These are phyloP conservation scores for Orchestes rusci DNA, from an alignment of 2,888 invertebrate genomes.

Conservation along the genomic window DNA sequence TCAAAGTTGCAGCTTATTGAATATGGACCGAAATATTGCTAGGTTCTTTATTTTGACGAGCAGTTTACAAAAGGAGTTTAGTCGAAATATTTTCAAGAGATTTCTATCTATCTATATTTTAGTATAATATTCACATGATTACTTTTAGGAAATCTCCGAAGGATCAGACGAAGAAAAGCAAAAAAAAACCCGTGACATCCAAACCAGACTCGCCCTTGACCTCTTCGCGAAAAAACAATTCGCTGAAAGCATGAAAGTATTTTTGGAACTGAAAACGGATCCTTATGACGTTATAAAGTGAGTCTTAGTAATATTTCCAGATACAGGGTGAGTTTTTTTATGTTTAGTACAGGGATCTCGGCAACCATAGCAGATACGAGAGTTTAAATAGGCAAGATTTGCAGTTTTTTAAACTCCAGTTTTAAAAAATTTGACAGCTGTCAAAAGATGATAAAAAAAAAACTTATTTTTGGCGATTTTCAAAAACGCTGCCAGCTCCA, in stretches of 20 bases:
- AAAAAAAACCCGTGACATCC: constrained; percentile 78
- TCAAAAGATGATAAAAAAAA: not conserved
- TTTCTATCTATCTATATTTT: constrained; percentile 5
- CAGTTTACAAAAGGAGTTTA: too few relatives aligned
- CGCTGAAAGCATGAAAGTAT: constrained; percentile 85
- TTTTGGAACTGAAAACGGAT: constrained; percentile 83
- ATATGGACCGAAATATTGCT: too few relatives aligned
- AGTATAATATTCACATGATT: not conserved
- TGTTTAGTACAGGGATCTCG: too few relatives aligned
- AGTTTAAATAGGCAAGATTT: too few relatives aligned
- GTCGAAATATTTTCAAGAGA: too few relatives aligned
- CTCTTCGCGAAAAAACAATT: constrained; percentile 85
- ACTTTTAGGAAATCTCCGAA: constrained; percentile 69
- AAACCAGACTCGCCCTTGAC: constrained; percentile 84
- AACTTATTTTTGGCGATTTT: too few relatives aligned
- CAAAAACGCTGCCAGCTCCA: too few relatives aligned
- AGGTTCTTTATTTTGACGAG: too few relatives aligned
- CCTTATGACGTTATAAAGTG: constrained; percentile 81
- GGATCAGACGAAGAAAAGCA: constrained; percentile 73
- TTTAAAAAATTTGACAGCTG: too few relatives aligned
- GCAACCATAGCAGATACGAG: too few relatives aligned
- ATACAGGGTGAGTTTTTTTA: not conserved
- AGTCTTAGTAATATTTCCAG: not conserved
- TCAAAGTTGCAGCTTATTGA: too few relatives aligned
- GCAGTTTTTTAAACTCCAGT: too few relatives aligned